Base-by-base conservation (phyloP, 2,888 invertebrate species). In the Plebejus melissa region DNA sequence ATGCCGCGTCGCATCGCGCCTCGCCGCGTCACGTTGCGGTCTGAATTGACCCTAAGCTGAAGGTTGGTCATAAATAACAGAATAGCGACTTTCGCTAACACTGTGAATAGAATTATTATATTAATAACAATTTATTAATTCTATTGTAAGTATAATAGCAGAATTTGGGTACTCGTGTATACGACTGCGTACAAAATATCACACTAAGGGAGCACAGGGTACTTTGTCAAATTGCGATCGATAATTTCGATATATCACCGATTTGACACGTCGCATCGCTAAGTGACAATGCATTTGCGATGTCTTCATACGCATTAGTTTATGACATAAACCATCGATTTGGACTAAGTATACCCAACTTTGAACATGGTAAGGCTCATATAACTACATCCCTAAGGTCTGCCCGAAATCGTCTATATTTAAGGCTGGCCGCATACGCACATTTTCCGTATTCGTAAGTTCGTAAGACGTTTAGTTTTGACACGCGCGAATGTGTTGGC, bases 171-270 rank as follows among this genome's bases (percentile, higher is more conserved):
- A 16, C 16, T 54, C 16, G 4, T 46, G 46, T 28, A 28, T 46
- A 28, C 46, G 71, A 71, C 22, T 71, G 46, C 72, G 46, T 71
- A 72, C 28, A 54, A 72, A 72, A 72, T 72, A 72, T 72, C 54
- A 54, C 72, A 72, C 72, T 72, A 3, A 54, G 32, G 54, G 16
- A 50, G 72, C 32, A 65, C 60, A 65, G 50, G 13, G 50, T 54
- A 54, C 54, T 54, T 54, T 46, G 9, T 46, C 46, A 54, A 54
- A 54, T 54, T 16, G 54, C 54, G 16, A 16, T 54, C 54, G 54
- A 54, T 54, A 16, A 54, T 16, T 54, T 54, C 54, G 16, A 54
- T 4, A 16, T 16, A 16, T 4, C 4, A 54, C 16, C 54, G 16
- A 16, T 54, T 54, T 16, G 54, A 16, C 46, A 46, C 11, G 9